Evolutionary conservation across 2,888 invertebrate species (phyloP).

Genomic region (Parnassius orleans): DNA sequence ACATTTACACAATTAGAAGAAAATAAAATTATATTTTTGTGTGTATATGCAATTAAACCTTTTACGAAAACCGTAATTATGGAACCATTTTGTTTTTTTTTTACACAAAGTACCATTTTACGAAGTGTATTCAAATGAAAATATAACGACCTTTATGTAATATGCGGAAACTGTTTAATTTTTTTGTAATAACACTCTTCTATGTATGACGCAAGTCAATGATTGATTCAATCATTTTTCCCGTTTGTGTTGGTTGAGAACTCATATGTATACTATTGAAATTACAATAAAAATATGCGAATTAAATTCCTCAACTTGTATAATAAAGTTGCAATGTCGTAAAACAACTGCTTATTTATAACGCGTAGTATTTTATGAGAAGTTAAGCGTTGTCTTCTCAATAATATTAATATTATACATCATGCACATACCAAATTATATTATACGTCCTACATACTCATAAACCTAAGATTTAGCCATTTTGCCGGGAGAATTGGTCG

Average conservation of each 20-base stretch:
- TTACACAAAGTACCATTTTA: background rate
- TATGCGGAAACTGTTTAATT: conserved; percentile 38
- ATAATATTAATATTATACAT: too few relatives aligned
- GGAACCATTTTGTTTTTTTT: too few relatives aligned
- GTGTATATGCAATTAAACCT: background rate
- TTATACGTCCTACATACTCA: too few relatives aligned
- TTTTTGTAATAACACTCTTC: conserved; percentile 31
- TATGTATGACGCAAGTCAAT: conserved; percentile 39
- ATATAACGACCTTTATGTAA: conserved; percentile 25
- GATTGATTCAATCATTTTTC: conserved; percentile 47
- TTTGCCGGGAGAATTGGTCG: too few relatives aligned
- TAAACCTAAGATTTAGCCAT: too few relatives aligned
- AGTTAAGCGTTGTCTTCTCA: too few relatives aligned
- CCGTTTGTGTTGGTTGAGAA: conserved; percentile 49
- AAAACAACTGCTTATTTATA: too few relatives aligned
- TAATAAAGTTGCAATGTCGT: too few relatives aligned
- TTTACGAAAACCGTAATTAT: too few relatives aligned
- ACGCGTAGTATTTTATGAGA: too few relatives aligned
- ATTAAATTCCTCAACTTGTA: conserved; percentile 34
- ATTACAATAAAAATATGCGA: conserved; percentile 36
- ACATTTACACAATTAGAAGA: background rate
- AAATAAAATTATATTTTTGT: background rate
- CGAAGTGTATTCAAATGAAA: conserved; percentile 5
- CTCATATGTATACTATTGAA: conserved; percentile 30
- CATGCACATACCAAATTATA: too few relatives aligned